Base-by-base conservation (phyloP, 2,888 invertebrate species). In the Odiellus spinosus region DNA sequence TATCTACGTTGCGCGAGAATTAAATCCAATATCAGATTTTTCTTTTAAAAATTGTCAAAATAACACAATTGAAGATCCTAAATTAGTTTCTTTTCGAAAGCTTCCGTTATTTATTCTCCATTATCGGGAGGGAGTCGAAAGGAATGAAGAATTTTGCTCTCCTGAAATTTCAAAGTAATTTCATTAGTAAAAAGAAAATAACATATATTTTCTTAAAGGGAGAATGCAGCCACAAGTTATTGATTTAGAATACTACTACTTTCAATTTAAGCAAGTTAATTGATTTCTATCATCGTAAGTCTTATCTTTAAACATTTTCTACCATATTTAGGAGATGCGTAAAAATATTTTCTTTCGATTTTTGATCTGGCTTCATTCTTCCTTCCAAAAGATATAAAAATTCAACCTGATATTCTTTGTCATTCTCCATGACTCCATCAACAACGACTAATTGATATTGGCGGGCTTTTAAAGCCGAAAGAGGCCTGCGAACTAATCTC, bases 371-470 rank as follows among this genome's bases (percentile, higher is more conserved):
- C n/a, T n/a, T 14, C n/a, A 34, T 34, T 34, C 34, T 12, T 12
- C n/a, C 11, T 26, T 26, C 12, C n/a, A 26, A 47, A 1, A 18
- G 4, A 32, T 46, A 40, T 15, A 32, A 17, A 42, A 40, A 36
- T 15, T 17, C 44, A 43, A 52, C 53, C 50, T 64, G 58, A 55
- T 59, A 64, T 43, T 85, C 82, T 35, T 71, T 68, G 54, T 84
- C 82, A 8, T 71, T 71, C 53, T 77, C 74, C 62, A 84, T 74
- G 47, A 76, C 73, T 2, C 86, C 86, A 52, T 73, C 71, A 52
- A 86, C 78, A 39, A 79, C 79, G 18, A 86, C 81, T 59, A 87
- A 76, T 69, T 88, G 87, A 70, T 87, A 88, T 68, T 87, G 86
- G 35, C 76, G 71, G 42, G 85, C 83, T 55, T 82, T 78, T 73